These are phyloP conservation scores for Danaus chrysippus DNA, from an alignment of 2,888 invertebrate genomes.

Conservation along the genomic window DNA sequence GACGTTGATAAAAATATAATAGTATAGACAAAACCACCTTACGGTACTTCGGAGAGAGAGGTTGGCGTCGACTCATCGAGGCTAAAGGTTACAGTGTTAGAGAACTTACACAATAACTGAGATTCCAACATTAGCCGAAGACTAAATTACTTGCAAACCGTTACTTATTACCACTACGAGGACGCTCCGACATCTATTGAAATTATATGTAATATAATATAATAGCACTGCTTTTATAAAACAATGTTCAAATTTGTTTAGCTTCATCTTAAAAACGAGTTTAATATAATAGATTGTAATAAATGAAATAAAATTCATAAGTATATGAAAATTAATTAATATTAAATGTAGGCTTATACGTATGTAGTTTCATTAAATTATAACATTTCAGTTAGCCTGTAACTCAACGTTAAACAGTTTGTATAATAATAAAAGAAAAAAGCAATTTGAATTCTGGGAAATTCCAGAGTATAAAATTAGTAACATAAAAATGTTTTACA, in stretches of 20 bases:
- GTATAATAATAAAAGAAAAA: too few relatives aligned
- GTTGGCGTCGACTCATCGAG: conserved; percentile 15
- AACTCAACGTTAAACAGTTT: too few relatives aligned
- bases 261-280: too few relatives aligned
- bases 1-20: neutral
- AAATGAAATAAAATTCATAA: too few relatives aligned
- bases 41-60: conserved; percentile 15
- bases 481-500: neutral
- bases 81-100: conserved; percentile 19
- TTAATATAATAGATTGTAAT: too few relatives aligned
- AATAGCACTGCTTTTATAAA: neutral
- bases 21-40: conserved; percentile 14
- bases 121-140: conserved; percentile 8
- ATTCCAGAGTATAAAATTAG: neutral
- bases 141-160: neutral
- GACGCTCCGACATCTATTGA: neutral
- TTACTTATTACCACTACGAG: neutral
- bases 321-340: too few relatives aligned
- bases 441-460: too few relatives aligned
- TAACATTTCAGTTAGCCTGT: too few relatives aligned
- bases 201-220: neutral
- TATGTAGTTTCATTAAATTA: too few relatives aligned
- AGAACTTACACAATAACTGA: conserved; percentile 17
- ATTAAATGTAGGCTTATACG: too few relatives aligned
- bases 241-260: too few relatives aligned